phyloP scores from a whole-genome alignment of 2,113 vertebrate genomes.

The Pachyramphus minor region DNA sequence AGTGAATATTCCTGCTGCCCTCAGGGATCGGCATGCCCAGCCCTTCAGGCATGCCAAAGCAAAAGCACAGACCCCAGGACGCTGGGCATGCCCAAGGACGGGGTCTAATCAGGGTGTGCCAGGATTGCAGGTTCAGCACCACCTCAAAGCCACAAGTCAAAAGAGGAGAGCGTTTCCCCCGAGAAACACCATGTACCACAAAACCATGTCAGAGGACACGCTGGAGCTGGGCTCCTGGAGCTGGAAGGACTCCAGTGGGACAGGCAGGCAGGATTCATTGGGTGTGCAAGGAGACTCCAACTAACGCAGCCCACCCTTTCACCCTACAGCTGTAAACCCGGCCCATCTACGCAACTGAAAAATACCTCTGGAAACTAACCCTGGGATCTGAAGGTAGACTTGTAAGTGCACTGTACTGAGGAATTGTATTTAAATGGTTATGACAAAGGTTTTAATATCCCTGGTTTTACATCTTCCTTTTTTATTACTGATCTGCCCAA shows the following conservation, averaged over 20 bases:
- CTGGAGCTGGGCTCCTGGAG: background rate
- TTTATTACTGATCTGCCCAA: slow-evolving; percentile 51
- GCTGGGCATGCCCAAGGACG: accelerated
- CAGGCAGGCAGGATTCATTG: background rate
- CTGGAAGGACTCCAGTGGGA: background rate
- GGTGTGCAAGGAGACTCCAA: background rate
- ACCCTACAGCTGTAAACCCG: background rate
- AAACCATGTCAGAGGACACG: background rate
- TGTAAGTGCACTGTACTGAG: background rate
- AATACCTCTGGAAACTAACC: background rate
- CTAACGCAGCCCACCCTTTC: background rate
- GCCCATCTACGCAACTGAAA: background rate
- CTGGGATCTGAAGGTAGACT: background rate
- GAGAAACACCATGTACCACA: background rate
- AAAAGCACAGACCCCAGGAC: background rate
- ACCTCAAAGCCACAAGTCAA: background rate
- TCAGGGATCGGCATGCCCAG: accelerated
- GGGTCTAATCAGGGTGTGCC: background rate
- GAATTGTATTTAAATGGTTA: slow-evolving; percentile 17
- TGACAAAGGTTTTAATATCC: slow-evolving; percentile 42
- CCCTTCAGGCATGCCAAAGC: background rate
- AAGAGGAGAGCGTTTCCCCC: background rate
- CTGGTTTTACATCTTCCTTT: slow-evolving; percentile 43
- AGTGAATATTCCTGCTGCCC: background rate
- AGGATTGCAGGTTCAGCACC: background rate